Percentiles rank a stretch among this genome's conserved stretches.
phyloP scores from a whole-genome alignment of 2,888 invertebrate genomes.

The Caenorhabditis sinica region DNA sequence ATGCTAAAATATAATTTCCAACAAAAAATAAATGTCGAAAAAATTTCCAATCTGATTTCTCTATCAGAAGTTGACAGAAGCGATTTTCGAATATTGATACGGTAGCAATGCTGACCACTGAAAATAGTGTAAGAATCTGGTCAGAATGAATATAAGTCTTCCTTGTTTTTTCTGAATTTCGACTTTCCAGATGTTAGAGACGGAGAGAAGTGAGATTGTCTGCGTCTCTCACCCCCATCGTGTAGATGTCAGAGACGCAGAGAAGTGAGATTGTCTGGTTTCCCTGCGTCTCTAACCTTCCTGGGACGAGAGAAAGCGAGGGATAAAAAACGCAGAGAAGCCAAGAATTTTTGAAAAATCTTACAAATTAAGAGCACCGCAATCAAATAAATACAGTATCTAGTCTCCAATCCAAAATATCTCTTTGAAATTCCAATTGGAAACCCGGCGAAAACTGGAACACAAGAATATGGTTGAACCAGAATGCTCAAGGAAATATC shows the following conservation, averaged over 20 bases:
- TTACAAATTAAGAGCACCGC: not conserved
- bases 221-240: too few species aligned
- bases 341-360: not conserved
- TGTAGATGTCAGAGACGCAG: too few species aligned
- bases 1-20: not conserved
- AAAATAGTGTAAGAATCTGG: too few species aligned
- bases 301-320: too few species aligned
- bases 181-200: not conserved
- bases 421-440: not conserved
- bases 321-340: too few species aligned
- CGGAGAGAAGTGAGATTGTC: too few species aligned
- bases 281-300: too few species aligned
- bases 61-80: not conserved
- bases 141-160: too few species aligned
- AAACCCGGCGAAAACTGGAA: not conserved
- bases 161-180: too few species aligned
- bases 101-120: not conserved
- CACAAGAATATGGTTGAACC: not conserved
- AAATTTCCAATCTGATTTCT: not conserved
- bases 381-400: not conserved
- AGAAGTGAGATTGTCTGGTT: too few species aligned
- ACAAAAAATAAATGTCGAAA: not conserved
- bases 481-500: not conserved
- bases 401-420: not conserved
- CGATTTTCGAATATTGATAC: not conserved